Evolutionary conservation across 2,797 vertebrate genomes (phyloP).

Genomic region (Anabacerthia variegaticeps): DNA sequence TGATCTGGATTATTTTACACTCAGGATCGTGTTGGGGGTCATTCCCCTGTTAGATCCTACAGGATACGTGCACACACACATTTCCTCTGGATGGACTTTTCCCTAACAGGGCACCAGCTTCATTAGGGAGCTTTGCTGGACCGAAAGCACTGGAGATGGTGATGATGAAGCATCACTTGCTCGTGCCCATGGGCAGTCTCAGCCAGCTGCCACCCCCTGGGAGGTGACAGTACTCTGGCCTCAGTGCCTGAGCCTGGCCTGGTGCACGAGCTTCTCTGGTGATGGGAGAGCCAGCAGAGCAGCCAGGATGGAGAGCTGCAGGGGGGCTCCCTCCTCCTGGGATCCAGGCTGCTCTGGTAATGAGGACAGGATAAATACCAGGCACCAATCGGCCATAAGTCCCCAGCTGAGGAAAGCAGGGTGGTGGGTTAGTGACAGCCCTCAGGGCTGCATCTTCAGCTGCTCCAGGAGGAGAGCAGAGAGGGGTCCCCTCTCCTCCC

Average conservation of each 20-base stretch:
- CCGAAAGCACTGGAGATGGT: background rate
- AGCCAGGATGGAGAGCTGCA: background rate
- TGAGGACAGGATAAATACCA: background rate
- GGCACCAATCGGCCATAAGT: background rate
- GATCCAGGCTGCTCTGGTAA: background rate
- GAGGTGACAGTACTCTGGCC: background rate
- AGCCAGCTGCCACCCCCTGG: background rate
- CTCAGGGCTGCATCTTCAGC: background rate
- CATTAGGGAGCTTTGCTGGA: background rate
- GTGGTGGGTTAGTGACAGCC: accelerated
- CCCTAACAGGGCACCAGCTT: background rate
- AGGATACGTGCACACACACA: accelerated
- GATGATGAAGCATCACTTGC: accelerated
- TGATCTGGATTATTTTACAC: background rate
- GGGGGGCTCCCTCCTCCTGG: background rate
- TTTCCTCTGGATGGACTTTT: background rate
- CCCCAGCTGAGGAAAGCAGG: background rate
- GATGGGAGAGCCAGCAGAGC: background rate
- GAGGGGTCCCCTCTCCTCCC: background rate
- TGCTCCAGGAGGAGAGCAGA: accelerated
- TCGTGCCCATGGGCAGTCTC: accelerated
- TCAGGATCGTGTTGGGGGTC: accelerated
- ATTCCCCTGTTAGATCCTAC: background rate
- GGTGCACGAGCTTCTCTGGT: accelerated
- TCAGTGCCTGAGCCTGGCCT: background rate